Base-by-base conservation (phyloP, 1,140 invertebrate species). In the Paraescarpia echinospica region DNA sequence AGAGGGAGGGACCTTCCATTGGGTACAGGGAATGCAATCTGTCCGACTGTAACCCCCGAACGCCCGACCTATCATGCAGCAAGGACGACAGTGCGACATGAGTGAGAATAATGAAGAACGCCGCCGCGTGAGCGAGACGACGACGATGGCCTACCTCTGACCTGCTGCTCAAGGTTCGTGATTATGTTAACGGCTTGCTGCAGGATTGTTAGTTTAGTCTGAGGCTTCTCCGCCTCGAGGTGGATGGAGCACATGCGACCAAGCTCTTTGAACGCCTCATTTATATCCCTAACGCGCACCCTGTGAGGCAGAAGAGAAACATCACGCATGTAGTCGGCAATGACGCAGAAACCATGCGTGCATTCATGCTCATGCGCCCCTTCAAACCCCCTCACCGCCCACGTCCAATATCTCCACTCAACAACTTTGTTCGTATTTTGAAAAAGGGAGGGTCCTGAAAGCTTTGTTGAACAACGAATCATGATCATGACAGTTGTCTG, bases 141-240 rank as follows among this genome's bases (percentile, higher is more conserved):
- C 34, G 90, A 90, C 2, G 35, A 33, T 41, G 35, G n/a, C 90
- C 98, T 95, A 99, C 98, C 98, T 97, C 98, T 97, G 94, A 99
- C 99, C 98, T 99, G 98, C 96, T 99, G 98, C 96, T 99, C 99
- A 93, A 99, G 96, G 34, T 98, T 98, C 97, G 99, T 99, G 94
- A 99, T 99, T 93, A 99, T 98, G 96, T 99, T 98, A 33, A 99
- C 99, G 92, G 99, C 99, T 98, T 99, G 99, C 96, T 99, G 99
- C 89, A 99, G 97, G 14, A 96, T 95, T 94, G 95, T 97, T 92
- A 99, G 97, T 96, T 99, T 99, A 31, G 99, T 99, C 96, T 99
- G 98, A 92, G 98, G 98, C 96, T 99, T 99, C 93, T 98, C 98
- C 27, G 77, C 89, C 96, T 98, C 98, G 91, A 99, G 97, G 96